Evolutionary conservation across 2,113 vertebrate species (phyloP).

Genomic region (Pagrus major): DNA sequence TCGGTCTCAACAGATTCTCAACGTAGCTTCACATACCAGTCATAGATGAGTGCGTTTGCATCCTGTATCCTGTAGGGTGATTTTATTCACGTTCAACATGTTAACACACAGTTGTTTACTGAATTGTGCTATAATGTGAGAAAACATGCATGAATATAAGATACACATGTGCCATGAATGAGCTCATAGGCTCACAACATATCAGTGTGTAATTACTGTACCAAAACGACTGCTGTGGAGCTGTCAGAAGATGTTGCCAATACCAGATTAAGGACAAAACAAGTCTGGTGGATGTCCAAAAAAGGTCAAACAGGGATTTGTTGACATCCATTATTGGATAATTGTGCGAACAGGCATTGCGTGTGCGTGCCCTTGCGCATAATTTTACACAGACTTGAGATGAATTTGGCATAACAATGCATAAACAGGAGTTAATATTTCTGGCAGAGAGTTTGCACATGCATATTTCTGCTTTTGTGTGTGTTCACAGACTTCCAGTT

Average conservation of each 20-base stretch:
- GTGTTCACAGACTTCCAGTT: conserved; percentile 17
- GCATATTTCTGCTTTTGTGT: conserved; percentile 29
- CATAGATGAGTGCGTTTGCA: conserved; percentile 28
- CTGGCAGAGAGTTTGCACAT: background rate
- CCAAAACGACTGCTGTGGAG: conserved; percentile 25
- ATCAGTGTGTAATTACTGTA: conserved; percentile 26
- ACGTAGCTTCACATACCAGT: conserved; percentile 30
- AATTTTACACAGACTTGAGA: conserved; percentile 28
- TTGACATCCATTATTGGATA: conserved; percentile 44
- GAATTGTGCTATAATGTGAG: background rate
- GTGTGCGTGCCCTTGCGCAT: background rate
- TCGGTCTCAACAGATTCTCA: conserved; percentile 40
- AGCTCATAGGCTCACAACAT: conserved; percentile 4
- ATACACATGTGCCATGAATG: conserved; percentile 1
- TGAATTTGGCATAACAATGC: conserved; percentile 5
- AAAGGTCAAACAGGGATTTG: conserved; percentile 54
- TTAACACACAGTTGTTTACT: background rate
- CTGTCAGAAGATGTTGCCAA: conserved; percentile 35
- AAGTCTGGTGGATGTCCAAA: conserved; percentile 43
- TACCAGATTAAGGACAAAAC: conserved; percentile 39
- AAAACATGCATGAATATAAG: conserved; percentile 19
- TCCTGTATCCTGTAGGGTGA: background rate
- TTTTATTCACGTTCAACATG: conserved; percentile 1
- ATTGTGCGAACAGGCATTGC: conserved; percentile 35
- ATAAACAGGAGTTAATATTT: conserved; percentile 4